These are phyloP conservation scores for Sympetrum striolatum DNA, from an alignment of 2,888 invertebrate genomes.

Conservation along the genomic window DNA sequence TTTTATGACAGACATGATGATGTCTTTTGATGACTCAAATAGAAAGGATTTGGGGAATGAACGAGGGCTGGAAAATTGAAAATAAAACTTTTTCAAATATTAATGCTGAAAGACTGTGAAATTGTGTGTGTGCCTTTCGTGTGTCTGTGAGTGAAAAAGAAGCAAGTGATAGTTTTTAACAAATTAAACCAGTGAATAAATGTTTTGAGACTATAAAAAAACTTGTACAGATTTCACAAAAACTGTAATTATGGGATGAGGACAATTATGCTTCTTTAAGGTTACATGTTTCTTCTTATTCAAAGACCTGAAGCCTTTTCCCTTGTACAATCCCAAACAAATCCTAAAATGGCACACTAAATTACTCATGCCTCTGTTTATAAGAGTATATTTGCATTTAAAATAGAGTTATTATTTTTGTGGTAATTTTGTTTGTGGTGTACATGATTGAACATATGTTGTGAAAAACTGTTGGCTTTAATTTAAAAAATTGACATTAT, in stretches of 20 bases:
- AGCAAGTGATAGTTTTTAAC: slow-evolving; percentile 2
- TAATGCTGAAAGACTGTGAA: not conserved
- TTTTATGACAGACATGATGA: not conserved
- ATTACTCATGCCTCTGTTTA: slow-evolving; percentile 34
- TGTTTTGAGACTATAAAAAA: slow-evolving; percentile 10
- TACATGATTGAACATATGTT: slow-evolving; percentile 23
- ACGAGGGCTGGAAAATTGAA: not conserved
- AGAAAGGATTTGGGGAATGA: not conserved
- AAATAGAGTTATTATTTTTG: slow-evolving; percentile 44
- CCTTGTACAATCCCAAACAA: not conserved
- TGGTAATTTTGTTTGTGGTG: slow-evolving; percentile 43
- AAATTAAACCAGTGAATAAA: not conserved
- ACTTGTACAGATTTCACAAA: not conserved
- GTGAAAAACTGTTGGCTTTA: slow-evolving; percentile 24
- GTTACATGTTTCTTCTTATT: slow-evolving; percentile 6
- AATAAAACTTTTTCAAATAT: not conserved
- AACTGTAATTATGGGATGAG: slow-evolving; percentile 10
- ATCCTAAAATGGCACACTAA: slow-evolving; percentile 20
- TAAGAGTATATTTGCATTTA: slow-evolving; percentile 44
- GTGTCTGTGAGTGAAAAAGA: slow-evolving; percentile 5
- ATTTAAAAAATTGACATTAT: slow-evolving; percentile 32
- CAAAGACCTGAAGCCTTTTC: slow-evolving; percentile 11
- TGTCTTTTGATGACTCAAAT: not conserved
- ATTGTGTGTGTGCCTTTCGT: not conserved
- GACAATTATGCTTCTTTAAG: slow-evolving; percentile 18